Evolutionary conservation across 2,888 invertebrate species (phyloP).

Genomic region (Cephus nigrinus): DNA sequence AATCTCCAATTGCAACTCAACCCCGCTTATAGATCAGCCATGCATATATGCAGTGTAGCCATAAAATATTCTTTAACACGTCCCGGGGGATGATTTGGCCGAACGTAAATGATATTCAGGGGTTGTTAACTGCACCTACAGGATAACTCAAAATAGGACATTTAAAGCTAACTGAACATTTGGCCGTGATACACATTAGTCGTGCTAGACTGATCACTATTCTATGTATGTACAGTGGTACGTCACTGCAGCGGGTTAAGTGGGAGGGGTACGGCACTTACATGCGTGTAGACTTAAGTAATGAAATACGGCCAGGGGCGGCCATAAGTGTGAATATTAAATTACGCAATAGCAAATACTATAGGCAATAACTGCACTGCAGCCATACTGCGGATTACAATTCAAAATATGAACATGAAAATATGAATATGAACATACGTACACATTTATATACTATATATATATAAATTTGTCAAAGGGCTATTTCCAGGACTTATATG

Average conservation of each 20-base stretch:
- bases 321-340: conserved; percentile 39
- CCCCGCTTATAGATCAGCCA: not conserved
- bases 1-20: not conserved
- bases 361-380: not conserved
- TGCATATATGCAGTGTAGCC: conserved; percentile 6
- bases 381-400: not conserved
- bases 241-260: not conserved
- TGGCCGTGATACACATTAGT: conserved; percentile 59
- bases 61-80: conserved; percentile 48
- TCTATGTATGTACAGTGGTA: not conserved
- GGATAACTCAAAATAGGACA: conserved; percentile 24
- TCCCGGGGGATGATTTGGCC: conserved; percentile 28
- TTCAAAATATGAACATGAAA: not conserved
- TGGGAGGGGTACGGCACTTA: not conserved
- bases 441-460: not conserved
- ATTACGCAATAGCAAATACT: conserved; percentile 29
- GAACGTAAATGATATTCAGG: conserved; percentile 15
- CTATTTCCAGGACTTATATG: too few relatives aligned
- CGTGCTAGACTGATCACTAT: conserved; percentile 55
- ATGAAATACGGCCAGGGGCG: conserved; percentile 43
- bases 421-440: too few relatives aligned
- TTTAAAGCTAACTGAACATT: conserved; percentile 61
- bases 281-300: conserved; percentile 46
- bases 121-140: conserved; percentile 45
- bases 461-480: too few relatives aligned